These are phyloP conservation scores for Penaeus indicus DNA, from an alignment of 1,140 invertebrate genomes.

Conservation along the genomic window DNA sequence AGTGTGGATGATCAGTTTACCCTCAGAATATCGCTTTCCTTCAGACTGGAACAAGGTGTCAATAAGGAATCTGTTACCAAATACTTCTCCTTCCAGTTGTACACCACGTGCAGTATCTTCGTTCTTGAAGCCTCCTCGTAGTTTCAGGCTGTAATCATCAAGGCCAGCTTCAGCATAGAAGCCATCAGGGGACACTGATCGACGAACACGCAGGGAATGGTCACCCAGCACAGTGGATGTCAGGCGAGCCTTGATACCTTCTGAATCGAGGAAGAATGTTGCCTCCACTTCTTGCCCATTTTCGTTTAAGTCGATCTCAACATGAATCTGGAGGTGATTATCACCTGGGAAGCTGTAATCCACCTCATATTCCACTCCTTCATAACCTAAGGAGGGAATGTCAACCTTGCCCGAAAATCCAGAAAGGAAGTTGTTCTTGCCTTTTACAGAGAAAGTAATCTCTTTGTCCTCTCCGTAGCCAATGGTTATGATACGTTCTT, in stretches of 20 bases:
- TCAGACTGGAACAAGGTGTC: conserved; percentile 53
- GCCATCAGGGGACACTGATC: conserved; percentile 57
- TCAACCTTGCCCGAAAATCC: conserved; percentile 62
- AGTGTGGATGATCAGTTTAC: conserved; percentile 61
- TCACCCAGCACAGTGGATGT: conserved; percentile 37
- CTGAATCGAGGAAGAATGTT: conserved; percentile 59
- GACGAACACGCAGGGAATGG: conserved; percentile 49
- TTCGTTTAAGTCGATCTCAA: conserved; percentile 40
- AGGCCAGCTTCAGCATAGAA: conserved; percentile 62
- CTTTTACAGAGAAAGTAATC: conserved; percentile 57
- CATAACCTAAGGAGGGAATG: conserved; percentile 56
- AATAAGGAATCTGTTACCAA: conserved; percentile 54
- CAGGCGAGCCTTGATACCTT: conserved; percentile 59
- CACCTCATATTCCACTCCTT: conserved; percentile 58
- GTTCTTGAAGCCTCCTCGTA: conserved; percentile 51
- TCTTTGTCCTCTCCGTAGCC: conserved; percentile 61
- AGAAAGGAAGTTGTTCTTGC: conserved; percentile 59
- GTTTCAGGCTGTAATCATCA: conserved; percentile 59
- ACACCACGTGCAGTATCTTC: conserved; percentile 49
- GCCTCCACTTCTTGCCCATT: conserved; percentile 50
- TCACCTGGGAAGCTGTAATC: conserved; percentile 53
- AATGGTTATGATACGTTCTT: conserved; percentile 49
- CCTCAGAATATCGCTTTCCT: conserved; percentile 51
- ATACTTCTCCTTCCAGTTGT: conserved; percentile 57
- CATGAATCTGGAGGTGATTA: conserved; percentile 47